Base-by-base conservation (phyloP, 2,113 vertebrate genomes). In the Tupaia chinensis region DNA sequence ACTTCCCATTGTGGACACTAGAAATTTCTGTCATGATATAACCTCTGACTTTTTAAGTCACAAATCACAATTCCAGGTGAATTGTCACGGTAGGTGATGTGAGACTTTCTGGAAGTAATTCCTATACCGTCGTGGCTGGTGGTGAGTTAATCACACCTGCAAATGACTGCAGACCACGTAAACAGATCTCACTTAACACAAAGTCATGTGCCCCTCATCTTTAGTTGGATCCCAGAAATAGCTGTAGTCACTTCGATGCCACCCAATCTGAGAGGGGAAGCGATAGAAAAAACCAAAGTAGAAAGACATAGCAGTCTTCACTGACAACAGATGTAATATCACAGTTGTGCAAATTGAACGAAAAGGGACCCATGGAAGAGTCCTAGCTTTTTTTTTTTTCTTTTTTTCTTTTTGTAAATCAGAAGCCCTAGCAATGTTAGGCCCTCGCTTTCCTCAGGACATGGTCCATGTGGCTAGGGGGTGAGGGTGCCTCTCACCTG, bases 71-170 rank as follows among this genome's bases (percentile, higher is more conserved):
- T 58, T 58, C 29, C 78, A 34, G 44, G 20, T 65, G 56, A 78
- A 89, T 78, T 27, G 29, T 15, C 34, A 22, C 10, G 20, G 34
- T 22, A 23, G 65, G 13, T 32, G 65, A 20, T 44, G 78, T 54
- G 88, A 94, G 44, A 72, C 29, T 70, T 77, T 94, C 74, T 34
- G 44, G 58, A 82, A 78, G 58, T 88, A 66, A 60, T 61, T n/a
- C 58, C 44, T 44, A 23, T 44, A 17, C 32, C 29, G 23, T 63
- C 9, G 17, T 23, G 7, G 19, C 56, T 82, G 32, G 53, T 61
- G 23, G 58, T 65, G 73, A 91, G 54, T 56, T 32, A 29, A 56
- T 23, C 83, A 58, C 14, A 19, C 58, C 25, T 73, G 44, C 17
- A 34, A 73, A 66, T 66, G n/a, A 58, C 58, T 32, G 14, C 9